Percentiles rank a stretch among this genome's conserved stretches.
phyloP scores from a whole-genome alignment of 2,797 vertebrate genomes.

The Arnoldichthys spilopterus region DNA sequence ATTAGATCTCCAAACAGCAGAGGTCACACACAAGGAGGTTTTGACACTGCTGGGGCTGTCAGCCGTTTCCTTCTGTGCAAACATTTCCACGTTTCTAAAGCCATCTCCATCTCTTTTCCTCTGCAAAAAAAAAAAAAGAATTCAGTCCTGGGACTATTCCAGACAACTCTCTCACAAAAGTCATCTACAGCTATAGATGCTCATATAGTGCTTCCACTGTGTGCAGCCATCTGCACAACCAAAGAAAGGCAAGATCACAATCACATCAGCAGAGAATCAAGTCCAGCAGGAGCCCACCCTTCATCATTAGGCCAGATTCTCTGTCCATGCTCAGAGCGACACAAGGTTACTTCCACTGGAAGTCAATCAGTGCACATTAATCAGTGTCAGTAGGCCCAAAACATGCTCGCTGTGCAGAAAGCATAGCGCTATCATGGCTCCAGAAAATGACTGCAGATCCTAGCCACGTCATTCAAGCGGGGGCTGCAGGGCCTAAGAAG shows the following conservation, averaged over 20 bases:
- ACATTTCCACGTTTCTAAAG: background rate
- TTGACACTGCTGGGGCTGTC: slow-evolving; percentile 7
- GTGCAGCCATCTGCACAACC: background rate
- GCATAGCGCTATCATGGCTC: slow-evolving; percentile 36
- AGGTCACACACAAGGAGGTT: slow-evolving; percentile 12
- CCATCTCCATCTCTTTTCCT: background rate
- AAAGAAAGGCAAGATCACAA: slow-evolving; percentile 3
- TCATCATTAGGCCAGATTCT: slow-evolving; percentile 26
- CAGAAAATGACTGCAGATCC: slow-evolving; percentile 47
- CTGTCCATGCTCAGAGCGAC: slow-evolving; percentile 1
- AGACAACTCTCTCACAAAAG: background rate
- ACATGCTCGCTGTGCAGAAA: slow-evolving; percentile 44
- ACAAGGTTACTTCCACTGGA: slow-evolving; percentile 25
- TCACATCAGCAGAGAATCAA: background rate
- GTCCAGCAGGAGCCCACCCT: slow-evolving; percentile 12
- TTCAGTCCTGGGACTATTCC: background rate
- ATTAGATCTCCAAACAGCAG: slow-evolving; percentile 29
- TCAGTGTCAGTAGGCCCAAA: slow-evolving; percentile 35
- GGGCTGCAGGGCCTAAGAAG: slow-evolving; percentile 59
- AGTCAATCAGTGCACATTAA: slow-evolving; percentile 34
- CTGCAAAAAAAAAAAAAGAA: background rate
- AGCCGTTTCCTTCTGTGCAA: background rate
- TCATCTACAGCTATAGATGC: background rate
- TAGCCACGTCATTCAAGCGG: slow-evolving; percentile 57
- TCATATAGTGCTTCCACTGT: background rate